A percentile compares a stretch with the other conserved stretches of the same genome.
These are phyloP conservation scores for Zaprionus vittiger DNA, from an alignment of 1,140 invertebrate species.

Conservation along the genomic window DNA sequence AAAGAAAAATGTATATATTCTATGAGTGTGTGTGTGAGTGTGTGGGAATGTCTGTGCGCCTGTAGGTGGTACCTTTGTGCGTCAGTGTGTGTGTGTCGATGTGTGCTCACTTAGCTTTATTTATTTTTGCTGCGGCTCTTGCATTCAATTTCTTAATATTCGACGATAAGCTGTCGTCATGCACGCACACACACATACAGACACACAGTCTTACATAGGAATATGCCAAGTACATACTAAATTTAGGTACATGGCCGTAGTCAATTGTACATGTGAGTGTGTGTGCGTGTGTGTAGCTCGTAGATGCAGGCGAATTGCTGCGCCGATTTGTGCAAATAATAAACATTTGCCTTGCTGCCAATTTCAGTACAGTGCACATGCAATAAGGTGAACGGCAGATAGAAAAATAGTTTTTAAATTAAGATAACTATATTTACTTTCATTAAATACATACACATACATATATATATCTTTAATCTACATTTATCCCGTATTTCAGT, in stretches of 20 bases:
- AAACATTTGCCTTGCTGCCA: not conserved
- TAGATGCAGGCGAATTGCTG: conserved; percentile 2
- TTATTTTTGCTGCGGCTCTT: not conserved
- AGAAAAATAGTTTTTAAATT: not conserved
- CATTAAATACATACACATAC: no score
- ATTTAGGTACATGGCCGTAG: not conserved
- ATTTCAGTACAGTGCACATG: not conserved
- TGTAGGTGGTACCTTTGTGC: not conserved
- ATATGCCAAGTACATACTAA: conserved; percentile 5
- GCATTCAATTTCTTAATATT: not conserved
- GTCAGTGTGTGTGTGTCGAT: not conserved
- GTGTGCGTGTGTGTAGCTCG: not conserved
- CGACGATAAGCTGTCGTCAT: conserved; percentile 1
- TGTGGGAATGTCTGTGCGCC: not conserved
- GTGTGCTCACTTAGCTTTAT: not conserved
- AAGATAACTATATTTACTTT: no score
- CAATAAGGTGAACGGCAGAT: not conserved
- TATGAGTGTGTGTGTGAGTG: not conserved
- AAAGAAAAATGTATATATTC: not conserved
- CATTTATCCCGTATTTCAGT: no score
- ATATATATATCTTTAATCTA: no score
- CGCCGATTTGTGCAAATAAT: not conserved
- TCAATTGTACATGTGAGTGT: not conserved
- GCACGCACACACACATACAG: not conserved
- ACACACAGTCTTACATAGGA: not conserved